Conservation (phyloP, 2,797 vertebrate genomes). For the Vespertilio murinus region DNA sequence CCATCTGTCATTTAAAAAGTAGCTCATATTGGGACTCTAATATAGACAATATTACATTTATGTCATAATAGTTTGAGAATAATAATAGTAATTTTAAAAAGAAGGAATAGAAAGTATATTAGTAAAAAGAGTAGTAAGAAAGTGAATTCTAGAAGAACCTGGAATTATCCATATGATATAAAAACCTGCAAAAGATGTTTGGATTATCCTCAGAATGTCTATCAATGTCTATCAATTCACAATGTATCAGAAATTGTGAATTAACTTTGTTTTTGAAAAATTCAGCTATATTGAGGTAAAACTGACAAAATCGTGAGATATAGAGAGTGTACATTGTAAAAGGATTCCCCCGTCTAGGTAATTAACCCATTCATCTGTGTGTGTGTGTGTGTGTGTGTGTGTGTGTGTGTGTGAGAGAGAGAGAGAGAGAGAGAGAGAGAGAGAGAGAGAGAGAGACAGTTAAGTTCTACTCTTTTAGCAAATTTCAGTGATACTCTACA, state of each 20-base stretch:
- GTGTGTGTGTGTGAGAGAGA: background rate
- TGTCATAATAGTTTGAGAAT: background rate
- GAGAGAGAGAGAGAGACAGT: background rate
- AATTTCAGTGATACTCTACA: background rate
- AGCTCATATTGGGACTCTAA: background rate
- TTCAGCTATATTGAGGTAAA: background rate
- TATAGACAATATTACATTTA: background rate
- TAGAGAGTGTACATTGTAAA: background rate
- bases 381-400: background rate
- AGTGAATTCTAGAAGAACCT: background rate
- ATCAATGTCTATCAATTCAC: too few species aligned
- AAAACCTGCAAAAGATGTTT: background rate
- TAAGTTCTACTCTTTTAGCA: background rate
- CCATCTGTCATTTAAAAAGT: slow-evolving; percentile 9
- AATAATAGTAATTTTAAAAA: background rate
- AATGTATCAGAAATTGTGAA: background rate
- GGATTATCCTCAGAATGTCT: background rate
- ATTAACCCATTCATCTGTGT: background rate
- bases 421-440: background rate
- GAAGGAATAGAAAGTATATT: background rate
- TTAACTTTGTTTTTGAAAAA: background rate
- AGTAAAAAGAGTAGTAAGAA: background rate
- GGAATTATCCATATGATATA: background rate
- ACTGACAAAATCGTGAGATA: background rate
- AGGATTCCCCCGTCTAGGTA: background rate